A percentile compares a stretch with the other conserved stretches of the same genome.
phyloP scores from a whole-genome alignment of 2,113 vertebrate genomes.

The Chrysemys picta region DNA sequence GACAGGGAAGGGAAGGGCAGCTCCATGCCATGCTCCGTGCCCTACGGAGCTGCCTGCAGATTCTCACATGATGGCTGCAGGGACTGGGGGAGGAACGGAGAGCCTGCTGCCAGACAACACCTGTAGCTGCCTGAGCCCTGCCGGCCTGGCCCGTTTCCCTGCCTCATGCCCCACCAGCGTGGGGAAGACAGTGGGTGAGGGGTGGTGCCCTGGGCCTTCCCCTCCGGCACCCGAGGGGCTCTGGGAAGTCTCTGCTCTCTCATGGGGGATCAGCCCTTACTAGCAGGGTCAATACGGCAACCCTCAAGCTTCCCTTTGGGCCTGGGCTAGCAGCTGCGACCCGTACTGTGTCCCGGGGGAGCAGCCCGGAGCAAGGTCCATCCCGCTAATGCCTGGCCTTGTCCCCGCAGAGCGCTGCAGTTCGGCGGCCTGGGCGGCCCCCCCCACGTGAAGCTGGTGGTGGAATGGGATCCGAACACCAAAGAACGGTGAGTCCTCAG shows the following conservation, averaged over 20 bases:
- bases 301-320: neutral
- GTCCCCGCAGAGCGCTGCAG: conserved; percentile 84
- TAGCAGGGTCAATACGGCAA: no score
- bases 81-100: neutral
- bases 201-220: no score
- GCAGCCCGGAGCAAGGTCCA: neutral
- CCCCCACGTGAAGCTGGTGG: conserved; percentile 89
- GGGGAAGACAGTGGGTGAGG: no score
- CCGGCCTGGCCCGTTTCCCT: no score
- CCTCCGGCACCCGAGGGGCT: no score
- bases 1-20: neutral
- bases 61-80: neutral
- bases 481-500: conserved; percentile 88
- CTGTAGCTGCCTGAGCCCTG: no score
- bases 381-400: neutral
- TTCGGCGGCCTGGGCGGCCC: conserved; percentile 87
- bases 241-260: no score
- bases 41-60: neutral
- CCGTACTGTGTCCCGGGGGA: neutral
- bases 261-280: no score
- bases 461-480: conserved; percentile 89
- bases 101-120: neutral
- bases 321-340: neutral
- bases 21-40: neutral
- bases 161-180: no score